A percentile compares a stretch with the other conserved stretches of the same genome.
phyloP scores from a whole-genome alignment of 2,113 vertebrate genomes.

The Falco punctatus region DNA sequence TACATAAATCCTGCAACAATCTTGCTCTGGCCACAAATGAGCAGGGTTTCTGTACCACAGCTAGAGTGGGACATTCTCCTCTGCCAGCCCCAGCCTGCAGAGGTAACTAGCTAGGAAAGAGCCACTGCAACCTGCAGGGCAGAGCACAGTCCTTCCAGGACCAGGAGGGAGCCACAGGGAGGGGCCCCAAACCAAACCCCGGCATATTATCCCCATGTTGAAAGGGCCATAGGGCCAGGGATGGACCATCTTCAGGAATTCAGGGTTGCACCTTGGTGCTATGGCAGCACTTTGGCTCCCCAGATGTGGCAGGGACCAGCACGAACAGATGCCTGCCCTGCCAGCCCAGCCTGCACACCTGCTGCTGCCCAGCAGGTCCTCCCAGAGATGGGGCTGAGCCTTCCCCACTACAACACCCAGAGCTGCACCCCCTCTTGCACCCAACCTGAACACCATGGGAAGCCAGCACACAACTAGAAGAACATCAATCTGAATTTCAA shows the following conservation, averaged over 20 bases:
- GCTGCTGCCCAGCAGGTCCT: neutral
- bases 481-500: neutral
- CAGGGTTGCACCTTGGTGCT: neutral
- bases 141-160: neutral
- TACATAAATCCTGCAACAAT: neutral
- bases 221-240: neutral
- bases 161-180: neutral
- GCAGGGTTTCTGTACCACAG: neutral
- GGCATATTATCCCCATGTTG: neutral
- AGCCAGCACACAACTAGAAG: rapidly evolving
- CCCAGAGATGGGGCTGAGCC: neutral
- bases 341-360: neutral
- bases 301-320: neutral
- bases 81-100: neutral
- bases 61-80: neutral
- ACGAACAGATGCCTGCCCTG: neutral
- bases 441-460: neutral
- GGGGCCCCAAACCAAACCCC: neutral
- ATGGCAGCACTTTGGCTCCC: neutral
- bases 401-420: neutral
- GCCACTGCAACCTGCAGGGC: rapidly evolving
- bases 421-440: neutral
- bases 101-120: neutral
- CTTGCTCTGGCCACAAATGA: neutral
- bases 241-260: neutral